Percentiles rank a stretch among this genome's conserved stretches.
Evolutionary conservation across 1,140 invertebrate species (phyloP).

Genomic region (Caenorhabditis elegans): WBcel235 BX284605.5:12656001-12656500

Average conservation of each 20-base stretch:
- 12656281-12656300: not conserved
- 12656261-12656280: not conserved
- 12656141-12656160: not conserved
- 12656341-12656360: not conserved
- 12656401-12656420: no score
- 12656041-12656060: not conserved
- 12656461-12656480: not conserved
- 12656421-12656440: not conserved
- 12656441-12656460: not conserved
- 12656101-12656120: not conserved
- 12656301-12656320: not conserved
- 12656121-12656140: not conserved
- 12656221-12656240: not conserved
- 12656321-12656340: not conserved
- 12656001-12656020: not conserved
- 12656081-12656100: not conserved
- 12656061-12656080: not conserved
- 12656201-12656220: not conserved
- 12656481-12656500: not conserved
- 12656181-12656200: not conserved
- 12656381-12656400: not conserved
- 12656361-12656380: not conserved
- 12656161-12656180: not conserved
- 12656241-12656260: not conserved
- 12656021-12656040: not conserved